Conservation (phyloP, 2,888 invertebrate species). For the Drosophila nigritarsus region DNA sequence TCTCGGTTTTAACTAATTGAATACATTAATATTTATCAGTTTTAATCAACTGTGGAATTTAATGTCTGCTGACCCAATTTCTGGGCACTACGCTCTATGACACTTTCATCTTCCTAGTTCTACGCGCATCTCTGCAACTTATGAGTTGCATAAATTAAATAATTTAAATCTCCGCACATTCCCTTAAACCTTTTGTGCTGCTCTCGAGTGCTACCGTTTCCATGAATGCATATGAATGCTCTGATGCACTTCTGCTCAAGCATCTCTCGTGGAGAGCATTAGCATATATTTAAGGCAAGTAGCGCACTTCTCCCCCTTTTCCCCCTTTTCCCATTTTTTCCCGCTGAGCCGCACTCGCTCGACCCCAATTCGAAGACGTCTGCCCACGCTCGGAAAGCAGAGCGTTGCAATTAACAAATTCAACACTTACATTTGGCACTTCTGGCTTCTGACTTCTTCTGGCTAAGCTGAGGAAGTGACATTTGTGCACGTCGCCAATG, state of each 20-base stretch:
- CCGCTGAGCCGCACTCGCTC: constrained; percentile 1
- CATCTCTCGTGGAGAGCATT: constrained; percentile 36
- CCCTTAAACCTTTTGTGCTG: constrained; percentile 45
- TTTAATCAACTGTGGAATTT: constrained; percentile 25
- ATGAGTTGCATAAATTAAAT: constrained; percentile 51
- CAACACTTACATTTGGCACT: constrained; percentile 65
- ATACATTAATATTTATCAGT: constrained; percentile 15
- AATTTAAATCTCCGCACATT: constrained; percentile 30
- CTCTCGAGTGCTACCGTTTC: constrained; percentile 67
- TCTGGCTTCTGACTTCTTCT: neutral
- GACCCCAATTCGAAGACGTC: constrained; percentile 32
- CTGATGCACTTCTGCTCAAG: constrained; percentile 3
- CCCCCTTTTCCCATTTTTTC: neutral
- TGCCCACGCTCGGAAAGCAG: constrained; percentile 26
- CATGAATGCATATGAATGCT: constrained; percentile 51
- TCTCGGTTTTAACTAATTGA: constrained; percentile 27
- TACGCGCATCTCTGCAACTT: neutral
- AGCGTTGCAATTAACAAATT: constrained; percentile 67
- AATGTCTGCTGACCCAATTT: constrained; percentile 44
- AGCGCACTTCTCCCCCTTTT: constrained; percentile 23
- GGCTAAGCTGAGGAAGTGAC: constrained; percentile 62
- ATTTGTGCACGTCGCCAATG: constrained; percentile 56
- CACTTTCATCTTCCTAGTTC: constrained; percentile 50
- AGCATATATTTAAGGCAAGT: constrained; percentile 37
- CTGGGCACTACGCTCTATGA: constrained; percentile 10